Base-by-base conservation (phyloP, 2,888 invertebrate genomes). In the Thalpophila matura region DNA sequence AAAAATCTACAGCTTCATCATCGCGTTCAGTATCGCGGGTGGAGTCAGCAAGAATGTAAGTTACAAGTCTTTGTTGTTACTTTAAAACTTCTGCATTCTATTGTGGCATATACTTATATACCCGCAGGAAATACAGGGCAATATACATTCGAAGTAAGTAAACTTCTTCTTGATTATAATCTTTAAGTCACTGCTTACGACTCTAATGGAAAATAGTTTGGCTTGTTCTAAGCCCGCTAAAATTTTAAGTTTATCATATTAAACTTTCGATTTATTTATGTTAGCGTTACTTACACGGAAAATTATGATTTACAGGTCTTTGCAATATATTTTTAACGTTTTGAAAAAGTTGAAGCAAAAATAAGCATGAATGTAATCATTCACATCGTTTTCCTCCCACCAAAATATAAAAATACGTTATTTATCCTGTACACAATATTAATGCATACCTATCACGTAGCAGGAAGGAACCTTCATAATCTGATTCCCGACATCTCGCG, bases 401-500 rank as follows among this genome's bases (percentile, higher is more conserved):
- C n/a, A 55, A 49, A 62, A 35, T 49, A 61, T 38, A 26, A 53
- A 51, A 43, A 43, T 40, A 60, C 12, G n/a, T n/a, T n/a, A 31
- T 58, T 45, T 60, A 47, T 47, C 47, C 46, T 47, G 42, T 61
- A 62, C 61, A 61, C 51, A 71, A 57, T 74, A 74, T 63, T 47
- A 74, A 58, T 47, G 22, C 45, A 46, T 46, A 77, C 60, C 54
- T 76, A 72, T 68, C 73, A 65, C 72, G 77, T 68, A 72, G 46
- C 77, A 62, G 77, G 77, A 76, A 79, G 60, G 63, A 75, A 62
- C 62, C 77, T 68, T 37, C 46, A 51, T 77, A 77, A 77, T 77
- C 72, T 65, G 68, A 77, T 79, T 77, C 24, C 60, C 68, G 63
- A 43, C 68, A 60, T 58, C 56, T 55, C 56, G 49, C 60, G 68